Base-by-base conservation (phyloP, 2,888 invertebrate genomes). In the Athalia rosae region DNA sequence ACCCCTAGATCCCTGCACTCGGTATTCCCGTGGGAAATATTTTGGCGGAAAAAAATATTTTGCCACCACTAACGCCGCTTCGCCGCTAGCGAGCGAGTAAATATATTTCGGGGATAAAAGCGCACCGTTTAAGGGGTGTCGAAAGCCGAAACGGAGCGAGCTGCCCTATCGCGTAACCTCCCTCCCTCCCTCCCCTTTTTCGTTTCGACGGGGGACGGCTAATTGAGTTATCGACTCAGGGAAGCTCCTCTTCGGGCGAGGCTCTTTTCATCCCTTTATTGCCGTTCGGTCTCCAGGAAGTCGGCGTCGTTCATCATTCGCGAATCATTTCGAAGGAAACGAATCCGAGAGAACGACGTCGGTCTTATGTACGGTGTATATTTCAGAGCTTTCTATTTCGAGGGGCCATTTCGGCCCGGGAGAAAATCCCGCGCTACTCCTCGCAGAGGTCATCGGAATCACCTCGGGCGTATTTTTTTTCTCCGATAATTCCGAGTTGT, bases 181-280 rank as follows among this genome's bases (percentile, higher is more conserved):
- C 28, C 28, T 28, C 28, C 28, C 28, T 28, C 28, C 28, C n/a
- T n/a, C n/a, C n/a, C n/a, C n/a, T n/a, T n/a, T n/a, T 28, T 2
- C 28, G 28, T 28, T 2, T 28, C 28, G 28, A 28, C 6, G 43
- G 56, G 11, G 53, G 56, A 9, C 50, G 69, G 41, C 41, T 69
- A 69, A 69, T 69, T 69, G 69, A 69, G 69, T 69, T 69, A 69
- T 69, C n/a, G 69, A 69, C 53, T 13, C n/a, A 56, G 69, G 41
- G 53, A 41, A 41, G 41, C 53, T 50, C 13, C 41, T 69, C 50
- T 41, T 41, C 53, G 53, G 56, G 11, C 53, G 43, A 56, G 69
- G 69, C 28, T 56, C 28, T 56, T 69, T 69, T 69, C 69, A 69
- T 56, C 69, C 69, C 69, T 69, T 69, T 43, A 53, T 69, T 69